phyloP scores from a whole-genome alignment of 1,140 invertebrate species.

The Sipha flava region DNA sequence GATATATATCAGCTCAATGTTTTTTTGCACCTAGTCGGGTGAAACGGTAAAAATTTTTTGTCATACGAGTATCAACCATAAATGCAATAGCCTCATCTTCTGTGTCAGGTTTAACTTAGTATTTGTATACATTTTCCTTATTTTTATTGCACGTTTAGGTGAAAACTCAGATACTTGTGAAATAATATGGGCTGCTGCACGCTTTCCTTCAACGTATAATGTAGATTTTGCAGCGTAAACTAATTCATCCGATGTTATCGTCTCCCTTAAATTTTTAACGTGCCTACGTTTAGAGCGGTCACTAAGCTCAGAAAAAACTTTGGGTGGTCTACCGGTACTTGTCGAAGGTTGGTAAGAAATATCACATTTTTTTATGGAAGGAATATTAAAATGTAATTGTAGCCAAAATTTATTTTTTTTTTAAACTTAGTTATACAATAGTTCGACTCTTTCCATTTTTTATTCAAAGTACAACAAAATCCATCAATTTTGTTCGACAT shows the following conservation, averaged over 20 bases:
- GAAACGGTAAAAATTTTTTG: too few relatives aligned
- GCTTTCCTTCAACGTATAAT: neutral
- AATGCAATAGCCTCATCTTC: too few relatives aligned
- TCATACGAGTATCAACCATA: too few relatives aligned
- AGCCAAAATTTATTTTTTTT: neutral
- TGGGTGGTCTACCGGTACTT: neutral
- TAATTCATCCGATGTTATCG: neutral
- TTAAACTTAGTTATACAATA: neutral
- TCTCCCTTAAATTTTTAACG: neutral
- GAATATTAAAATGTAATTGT: neutral
- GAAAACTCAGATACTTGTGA: neutral
- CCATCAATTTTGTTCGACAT: too few relatives aligned
- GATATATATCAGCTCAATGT: too few relatives aligned
- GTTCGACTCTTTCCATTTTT: neutral
- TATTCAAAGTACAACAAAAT: neutral
- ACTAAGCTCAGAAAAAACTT: neutral
- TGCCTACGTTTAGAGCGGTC: neutral
- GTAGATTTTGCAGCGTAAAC: neutral
- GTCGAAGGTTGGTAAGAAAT: neutral
- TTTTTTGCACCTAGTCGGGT: too few relatives aligned
- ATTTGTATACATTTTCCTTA: too few relatives aligned
- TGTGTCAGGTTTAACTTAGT: too few relatives aligned
- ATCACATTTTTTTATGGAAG: neutral
- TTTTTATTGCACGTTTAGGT: neutral
- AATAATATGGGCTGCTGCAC: neutral